A percentile compares a stretch with the other conserved stretches of the same genome.
Conservation (phyloP, 2,113 vertebrate species). For the Actinemys pallida region DNA sequence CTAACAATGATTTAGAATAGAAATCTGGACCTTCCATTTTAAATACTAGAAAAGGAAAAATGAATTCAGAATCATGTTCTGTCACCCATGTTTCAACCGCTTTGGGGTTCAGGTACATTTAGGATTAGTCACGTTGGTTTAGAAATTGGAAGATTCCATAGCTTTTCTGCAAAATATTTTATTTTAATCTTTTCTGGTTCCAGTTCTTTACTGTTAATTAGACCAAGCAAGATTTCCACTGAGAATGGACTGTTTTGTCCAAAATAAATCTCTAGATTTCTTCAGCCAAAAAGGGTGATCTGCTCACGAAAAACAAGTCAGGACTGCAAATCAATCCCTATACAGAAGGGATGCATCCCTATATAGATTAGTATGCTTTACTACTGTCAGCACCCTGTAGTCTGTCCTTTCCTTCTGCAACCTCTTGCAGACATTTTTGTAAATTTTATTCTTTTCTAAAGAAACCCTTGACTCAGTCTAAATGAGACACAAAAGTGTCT, state of each 20-base stretch:
- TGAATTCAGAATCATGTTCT: background rate
- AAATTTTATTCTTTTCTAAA: background rate
- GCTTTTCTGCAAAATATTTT: background rate
- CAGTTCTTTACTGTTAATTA: background rate
- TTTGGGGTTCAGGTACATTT: background rate
- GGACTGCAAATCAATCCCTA: no score
- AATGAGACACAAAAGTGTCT: background rate
- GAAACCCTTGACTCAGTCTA: background rate
- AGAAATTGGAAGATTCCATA: background rate
- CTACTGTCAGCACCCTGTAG: background rate
- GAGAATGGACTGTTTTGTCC: background rate
- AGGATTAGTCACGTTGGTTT: background rate
- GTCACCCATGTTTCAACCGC: background rate
- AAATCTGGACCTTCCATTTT: background rate
- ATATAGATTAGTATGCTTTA: background rate
- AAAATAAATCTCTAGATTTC: no score
- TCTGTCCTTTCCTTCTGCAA: background rate
- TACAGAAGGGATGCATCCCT: no score
- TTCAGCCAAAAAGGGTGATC: no score
- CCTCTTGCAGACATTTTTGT: background rate
- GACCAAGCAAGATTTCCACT: background rate
- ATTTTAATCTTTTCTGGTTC: background rate
- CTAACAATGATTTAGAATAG: background rate
- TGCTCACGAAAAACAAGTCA: no score
- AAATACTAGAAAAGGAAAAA: background rate